phyloP scores from a whole-genome alignment of 2,797 vertebrate species.

The Melanotaenia parkinsoni region DNA sequence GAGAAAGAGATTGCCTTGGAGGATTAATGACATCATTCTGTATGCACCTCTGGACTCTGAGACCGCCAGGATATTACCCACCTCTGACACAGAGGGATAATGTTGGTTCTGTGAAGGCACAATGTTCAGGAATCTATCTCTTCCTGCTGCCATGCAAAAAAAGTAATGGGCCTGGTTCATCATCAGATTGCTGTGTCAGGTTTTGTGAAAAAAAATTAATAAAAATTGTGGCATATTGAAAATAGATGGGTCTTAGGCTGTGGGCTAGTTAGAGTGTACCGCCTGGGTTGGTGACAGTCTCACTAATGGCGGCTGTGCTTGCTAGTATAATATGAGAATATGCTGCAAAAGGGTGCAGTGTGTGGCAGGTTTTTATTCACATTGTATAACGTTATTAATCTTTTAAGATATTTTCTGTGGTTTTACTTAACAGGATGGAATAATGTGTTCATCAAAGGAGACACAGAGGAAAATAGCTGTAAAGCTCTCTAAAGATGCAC shows the following conservation, averaged over 20 bases:
- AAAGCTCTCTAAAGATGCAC: conserved; percentile 36
- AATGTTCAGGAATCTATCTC: conserved; percentile 78
- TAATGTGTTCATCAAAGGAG: conserved; percentile 52
- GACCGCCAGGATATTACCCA: conserved; percentile 96
- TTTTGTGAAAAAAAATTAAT: conserved; percentile 88
- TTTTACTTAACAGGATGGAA: conserved; percentile 51
- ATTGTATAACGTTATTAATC: conserved; percentile 51
- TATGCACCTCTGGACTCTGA: conserved; percentile 87
- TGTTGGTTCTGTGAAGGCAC: conserved; percentile 94
- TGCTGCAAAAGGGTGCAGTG: conserved; percentile 39
- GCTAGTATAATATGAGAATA: conserved; percentile 28
- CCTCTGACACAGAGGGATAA: conserved; percentile 99
- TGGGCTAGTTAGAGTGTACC: conserved; percentile 84
- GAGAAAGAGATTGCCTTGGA: conserved; percentile 92
- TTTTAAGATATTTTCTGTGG: conserved; percentile 47
- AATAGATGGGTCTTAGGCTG: conserved; percentile 89
- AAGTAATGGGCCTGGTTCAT: conserved; percentile 95
- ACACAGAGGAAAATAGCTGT: conserved; percentile 47
- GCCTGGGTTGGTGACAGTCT: conserved; percentile 60
- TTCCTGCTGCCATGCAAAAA: conserved; percentile 86
- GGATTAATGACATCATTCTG: conserved; percentile 99
- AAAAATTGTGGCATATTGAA: conserved; percentile 88
- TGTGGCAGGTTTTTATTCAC: conserved; percentile 51
- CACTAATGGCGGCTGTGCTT: conserved; percentile 55
- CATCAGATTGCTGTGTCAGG: conserved; percentile 96